Evolutionary conservation across 2,888 invertebrate genomes (phyloP).

Genomic region (Drosophila rubida): DNA sequence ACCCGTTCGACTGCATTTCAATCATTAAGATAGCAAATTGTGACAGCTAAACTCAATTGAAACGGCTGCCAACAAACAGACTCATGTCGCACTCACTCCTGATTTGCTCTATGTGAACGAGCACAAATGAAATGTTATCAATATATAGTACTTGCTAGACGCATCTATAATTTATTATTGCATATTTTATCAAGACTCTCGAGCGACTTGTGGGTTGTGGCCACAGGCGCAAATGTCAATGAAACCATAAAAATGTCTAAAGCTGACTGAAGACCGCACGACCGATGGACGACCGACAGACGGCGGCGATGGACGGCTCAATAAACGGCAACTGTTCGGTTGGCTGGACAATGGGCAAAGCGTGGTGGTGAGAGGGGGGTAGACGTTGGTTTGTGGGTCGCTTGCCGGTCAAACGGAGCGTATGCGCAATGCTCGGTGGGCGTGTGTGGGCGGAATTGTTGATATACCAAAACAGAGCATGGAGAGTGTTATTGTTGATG

Average conservation of each 20-base stretch:
- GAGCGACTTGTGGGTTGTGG: conserved; percentile 17
- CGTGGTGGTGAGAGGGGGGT: neutral
- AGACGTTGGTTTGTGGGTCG: conserved; percentile 35
- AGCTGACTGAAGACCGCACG: conserved; percentile 27
- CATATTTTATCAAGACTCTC: conserved; percentile 41
- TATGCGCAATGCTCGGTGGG: conserved; percentile 35
- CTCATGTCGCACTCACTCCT: neutral
- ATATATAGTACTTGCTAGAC: no score
- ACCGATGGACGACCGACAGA: conserved; percentile 14
- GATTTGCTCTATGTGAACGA: no score
- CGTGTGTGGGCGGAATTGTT: conserved; percentile 35
- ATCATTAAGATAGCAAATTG: neutral
- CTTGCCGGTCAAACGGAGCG: conserved; percentile 51
- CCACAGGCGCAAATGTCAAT: conserved; percentile 61
- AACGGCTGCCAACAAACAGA: neutral
- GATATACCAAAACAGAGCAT: conserved; percentile 52
- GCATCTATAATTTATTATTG: conserved; percentile 33
- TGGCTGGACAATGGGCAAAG: conserved; percentile 5
- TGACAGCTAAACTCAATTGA: neutral
- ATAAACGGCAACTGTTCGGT: conserved; percentile 42
- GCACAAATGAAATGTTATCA: neutral
- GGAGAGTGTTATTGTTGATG: conserved; percentile 32
- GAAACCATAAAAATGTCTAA: conserved; percentile 73
- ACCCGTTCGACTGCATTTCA: neutral
- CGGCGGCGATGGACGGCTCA: conserved; percentile 37